These are phyloP conservation scores for Heliconius charithonia DNA, from an alignment of 2,888 invertebrate species.

Conservation along the genomic window DNA sequence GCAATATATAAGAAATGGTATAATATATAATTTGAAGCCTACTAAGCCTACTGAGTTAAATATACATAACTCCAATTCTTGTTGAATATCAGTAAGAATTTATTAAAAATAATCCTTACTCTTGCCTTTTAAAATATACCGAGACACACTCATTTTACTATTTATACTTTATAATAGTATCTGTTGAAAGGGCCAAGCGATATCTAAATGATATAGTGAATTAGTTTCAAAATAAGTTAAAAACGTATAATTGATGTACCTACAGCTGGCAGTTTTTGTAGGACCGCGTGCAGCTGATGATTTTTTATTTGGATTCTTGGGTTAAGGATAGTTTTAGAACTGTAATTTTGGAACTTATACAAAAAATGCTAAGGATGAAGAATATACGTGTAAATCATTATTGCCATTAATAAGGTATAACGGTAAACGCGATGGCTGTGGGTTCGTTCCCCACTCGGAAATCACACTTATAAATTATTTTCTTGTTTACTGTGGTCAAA, in stretches of 20 bases:
- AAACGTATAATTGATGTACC: slow-evolving; percentile 43
- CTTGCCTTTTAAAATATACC: no score
- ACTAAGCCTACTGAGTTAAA: background rate
- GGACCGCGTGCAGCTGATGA: slow-evolving; percentile 26
- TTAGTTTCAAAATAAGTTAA: slow-evolving; percentile 30
- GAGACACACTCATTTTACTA: no score
- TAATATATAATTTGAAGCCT: background rate
- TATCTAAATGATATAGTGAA: background rate
- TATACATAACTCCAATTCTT: background rate
- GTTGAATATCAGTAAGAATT: background rate
- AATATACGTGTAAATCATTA: background rate
- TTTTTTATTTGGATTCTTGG: slow-evolving; percentile 37
- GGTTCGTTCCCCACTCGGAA: background rate
- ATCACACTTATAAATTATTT: background rate
- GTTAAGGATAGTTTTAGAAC: slow-evolving; percentile 16
- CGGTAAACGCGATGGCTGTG: background rate
- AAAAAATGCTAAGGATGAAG: slow-evolving; percentile 23
- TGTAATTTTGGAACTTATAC: slow-evolving; percentile 21
- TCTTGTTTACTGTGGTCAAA: background rate
- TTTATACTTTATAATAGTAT: no score
- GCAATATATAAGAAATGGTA: no score
- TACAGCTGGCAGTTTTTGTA: slow-evolving; percentile 44
- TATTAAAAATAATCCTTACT: no score
- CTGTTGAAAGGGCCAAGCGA: background rate
- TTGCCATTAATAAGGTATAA: background rate